Percentiles rank a stretch among this genome's conserved stretches.
Conservation (phyloP, 2,888 invertebrate species). For the Thyatira batis region DNA sequence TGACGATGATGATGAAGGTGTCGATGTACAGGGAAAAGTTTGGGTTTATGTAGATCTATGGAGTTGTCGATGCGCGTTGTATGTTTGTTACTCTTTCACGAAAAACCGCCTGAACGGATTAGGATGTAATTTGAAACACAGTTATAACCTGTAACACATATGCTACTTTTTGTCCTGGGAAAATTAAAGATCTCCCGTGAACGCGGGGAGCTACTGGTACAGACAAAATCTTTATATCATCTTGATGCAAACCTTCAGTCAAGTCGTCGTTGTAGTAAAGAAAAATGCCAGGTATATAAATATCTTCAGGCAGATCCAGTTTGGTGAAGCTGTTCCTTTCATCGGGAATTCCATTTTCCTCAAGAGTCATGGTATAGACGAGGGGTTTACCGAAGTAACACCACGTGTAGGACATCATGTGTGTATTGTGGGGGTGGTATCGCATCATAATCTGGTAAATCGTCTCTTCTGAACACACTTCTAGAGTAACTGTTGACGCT, state of each 20-base stretch:
- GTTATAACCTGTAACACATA: too few species aligned
- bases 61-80: too few species aligned
- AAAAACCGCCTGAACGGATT: too few species aligned
- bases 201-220: too few species aligned
- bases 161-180: too few species aligned
- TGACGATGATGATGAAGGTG: too few species aligned
- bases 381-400: slow-evolving; percentile 80
- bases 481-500: slow-evolving; percentile 74
- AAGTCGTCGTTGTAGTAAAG: slow-evolving; percentile 89
- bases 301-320: slow-evolving; percentile 85
- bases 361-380: slow-evolving; percentile 73
- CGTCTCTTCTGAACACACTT: slow-evolving; percentile 93
- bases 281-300: slow-evolving; percentile 85
- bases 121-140: too few species aligned
- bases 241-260: slow-evolving; percentile 60
- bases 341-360: slow-evolving; percentile 86
- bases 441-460: slow-evolving; percentile 87
- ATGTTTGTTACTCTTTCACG: too few species aligned
- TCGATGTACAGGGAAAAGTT: too few species aligned
- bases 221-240: too few species aligned
- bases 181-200: too few species aligned
- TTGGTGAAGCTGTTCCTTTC: slow-evolving; percentile 83
- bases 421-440: slow-evolving; percentile 85
- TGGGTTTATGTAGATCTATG: too few species aligned
- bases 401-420: slow-evolving; percentile 91